A percentile compares a stretch with the other conserved stretches of the same genome.
Evolutionary conservation across 2,113 vertebrate species (phyloP).

Genomic region (Oryctolagus cuniculus): mOryCun1.1 NC_091438.1:127678001-127678500

Average conservation of each 20-base stretch:
- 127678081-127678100: neutral
- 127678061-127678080: neutral
- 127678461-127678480: no score
- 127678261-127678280: conserved; percentile 27
- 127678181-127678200: conserved; percentile 12
- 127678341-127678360: neutral
- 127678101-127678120: neutral
- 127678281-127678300: neutral
- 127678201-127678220: neutral
- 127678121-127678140: neutral
- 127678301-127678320: neutral
- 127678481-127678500: no score
- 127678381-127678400: neutral
- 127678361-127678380: neutral
- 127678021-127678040: neutral
- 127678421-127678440: conserved; percentile 36
- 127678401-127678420: neutral
- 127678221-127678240: neutral
- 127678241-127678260: neutral
- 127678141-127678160: neutral
- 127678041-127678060: neutral
- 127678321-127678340: conserved; percentile 13
- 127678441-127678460: neutral
- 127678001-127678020: neutral
- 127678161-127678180: neutral